Base-by-base conservation (phyloP, 2,113 vertebrate genomes). In the Bubo blakistoni region DNA sequence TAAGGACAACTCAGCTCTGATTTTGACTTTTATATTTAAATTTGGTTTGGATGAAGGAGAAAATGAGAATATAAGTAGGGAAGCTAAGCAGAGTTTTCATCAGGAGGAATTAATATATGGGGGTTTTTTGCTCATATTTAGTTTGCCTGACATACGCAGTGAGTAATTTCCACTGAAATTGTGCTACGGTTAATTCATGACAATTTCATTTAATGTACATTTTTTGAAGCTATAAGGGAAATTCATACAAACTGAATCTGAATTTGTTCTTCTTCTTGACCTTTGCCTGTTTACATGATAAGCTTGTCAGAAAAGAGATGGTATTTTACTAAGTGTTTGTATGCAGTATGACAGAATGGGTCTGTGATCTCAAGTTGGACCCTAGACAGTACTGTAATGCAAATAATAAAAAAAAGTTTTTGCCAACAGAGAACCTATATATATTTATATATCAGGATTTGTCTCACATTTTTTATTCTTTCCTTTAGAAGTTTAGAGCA, bases 401-500 rank as follows among this genome's bases (percentile, higher is more conserved):
- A 88, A 88, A 82, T 84, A 69, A 91, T 47, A 62, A 61, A 46
- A 79, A 83, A 58, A 46, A 27, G 1, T 6, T 67, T 72, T 78
- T 86, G 8, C 65, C 63, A 22, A 44, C 46, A 88, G 63, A 87
- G 9, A 66, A 11, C 13, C 27, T 70, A 58, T 58, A 78, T 79
- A 42, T 88, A 85, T 82, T 65, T 93, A 54, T 62, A 70, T 58
- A 51, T 47, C 11, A 84, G 18, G 38, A 80, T 87, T 81, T 94
- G 21, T 76, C 58, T 93, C 51, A 16, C 5, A 2, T 44, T 78
- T 95, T 85, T 83, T 49, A 72, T 94, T 97, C 91, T 94, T 93
- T 88, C 59, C 91, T 93, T 97, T 86, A 96, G 76, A 86, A 91
- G 72, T 91, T 72, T 86, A 70, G 90, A 94, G 73, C 84, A 59